Evolutionary conservation across 1,140 invertebrate genomes (phyloP).

Genomic region (Halesus radiatus): DNA sequence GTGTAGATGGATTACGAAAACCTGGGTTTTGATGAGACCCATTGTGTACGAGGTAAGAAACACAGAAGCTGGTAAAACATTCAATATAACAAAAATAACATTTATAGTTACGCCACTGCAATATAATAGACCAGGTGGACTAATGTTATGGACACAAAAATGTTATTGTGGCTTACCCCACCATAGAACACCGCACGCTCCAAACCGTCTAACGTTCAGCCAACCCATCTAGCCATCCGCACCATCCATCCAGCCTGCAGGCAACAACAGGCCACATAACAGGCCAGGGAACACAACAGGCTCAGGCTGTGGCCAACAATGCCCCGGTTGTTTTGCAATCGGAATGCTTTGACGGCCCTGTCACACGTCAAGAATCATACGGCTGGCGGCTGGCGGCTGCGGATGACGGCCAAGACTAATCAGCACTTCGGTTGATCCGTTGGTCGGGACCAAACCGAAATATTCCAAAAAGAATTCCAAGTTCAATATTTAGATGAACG

Average conservation of each 20-base stretch:
- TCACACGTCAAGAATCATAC: background rate
- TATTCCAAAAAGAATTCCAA: no score
- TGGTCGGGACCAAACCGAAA: background rate
- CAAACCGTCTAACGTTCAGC: no score
- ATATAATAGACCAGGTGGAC: background rate
- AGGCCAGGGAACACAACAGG: background rate
- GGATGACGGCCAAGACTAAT: constrained; percentile 5
- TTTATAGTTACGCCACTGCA: background rate
- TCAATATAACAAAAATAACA: no score
- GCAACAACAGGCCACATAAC: no score
- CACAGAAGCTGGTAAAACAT: no score
- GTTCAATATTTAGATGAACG: no score
- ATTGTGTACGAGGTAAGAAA: no score
- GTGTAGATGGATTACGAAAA: no score
- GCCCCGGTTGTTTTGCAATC: constrained; percentile 21
- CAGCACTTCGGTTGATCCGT: background rate
- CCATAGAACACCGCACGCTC: no score
- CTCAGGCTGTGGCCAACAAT: background rate
- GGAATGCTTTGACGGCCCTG: constrained; percentile 13
- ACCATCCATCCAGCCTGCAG: no score
- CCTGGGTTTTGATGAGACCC: no score
- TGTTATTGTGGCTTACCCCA: constrained; percentile 20
- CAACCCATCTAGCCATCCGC: no score
- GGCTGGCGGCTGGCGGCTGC: background rate
- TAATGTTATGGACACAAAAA: constrained; percentile 5